Percentiles rank a stretch among this genome's conserved stretches.
These are phyloP conservation scores for Eubucco bourcierii DNA, from an alignment of 2,113 vertebrate genomes.

Conservation along the genomic window DNA sequence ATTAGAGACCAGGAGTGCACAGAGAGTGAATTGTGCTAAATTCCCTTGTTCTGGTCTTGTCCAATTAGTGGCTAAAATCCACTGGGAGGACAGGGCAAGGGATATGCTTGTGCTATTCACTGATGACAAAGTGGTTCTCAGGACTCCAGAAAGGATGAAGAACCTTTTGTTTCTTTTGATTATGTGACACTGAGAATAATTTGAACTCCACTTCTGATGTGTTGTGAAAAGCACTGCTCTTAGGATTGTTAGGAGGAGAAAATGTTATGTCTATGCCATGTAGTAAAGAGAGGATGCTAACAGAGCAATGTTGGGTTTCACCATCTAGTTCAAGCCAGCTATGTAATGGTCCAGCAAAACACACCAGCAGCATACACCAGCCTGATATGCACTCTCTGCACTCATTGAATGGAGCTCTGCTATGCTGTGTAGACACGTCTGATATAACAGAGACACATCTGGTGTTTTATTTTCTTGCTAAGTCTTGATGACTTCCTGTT, in stretches of 20 bases:
- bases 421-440: not conserved
- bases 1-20: not conserved
- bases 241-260: not conserved
- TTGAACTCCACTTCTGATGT: not conserved
- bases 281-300: not conserved
- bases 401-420: not conserved
- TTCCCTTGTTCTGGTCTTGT: constrained; percentile 3
- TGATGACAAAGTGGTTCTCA: not conserved
- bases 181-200: not conserved
- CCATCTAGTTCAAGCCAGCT: not conserved
- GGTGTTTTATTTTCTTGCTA: constrained; percentile 55
- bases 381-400: not conserved
- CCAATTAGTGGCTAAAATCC: constrained; percentile 34
- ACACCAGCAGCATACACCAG: not conserved
- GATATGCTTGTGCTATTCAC: not conserved
- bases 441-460: constrained; percentile 41
- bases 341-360: not conserved
- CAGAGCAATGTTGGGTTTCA: not conserved
- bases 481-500: constrained; percentile 49
- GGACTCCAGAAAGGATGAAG: not conserved
- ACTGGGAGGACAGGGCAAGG: not conserved
- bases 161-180: constrained; percentile 3
- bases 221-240: not conserved
- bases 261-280: not conserved
- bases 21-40: not conserved